These are phyloP conservation scores for Diorhabda elongata DNA, from an alignment of 1,140 invertebrate species.

Conservation along the genomic window DNA sequence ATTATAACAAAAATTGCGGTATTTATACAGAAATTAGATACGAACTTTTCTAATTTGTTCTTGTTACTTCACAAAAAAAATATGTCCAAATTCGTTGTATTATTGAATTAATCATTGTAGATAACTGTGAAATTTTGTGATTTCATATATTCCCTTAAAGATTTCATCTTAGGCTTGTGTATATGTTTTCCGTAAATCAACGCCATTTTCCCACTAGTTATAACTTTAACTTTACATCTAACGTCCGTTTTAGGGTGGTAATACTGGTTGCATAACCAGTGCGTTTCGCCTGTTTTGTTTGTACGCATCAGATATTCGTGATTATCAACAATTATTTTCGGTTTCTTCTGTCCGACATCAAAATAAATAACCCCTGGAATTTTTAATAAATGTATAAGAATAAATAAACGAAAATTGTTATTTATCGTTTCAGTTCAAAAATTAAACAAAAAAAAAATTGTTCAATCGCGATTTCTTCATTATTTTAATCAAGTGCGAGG, in stretches of 20 bases:
- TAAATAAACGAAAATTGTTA: background rate
- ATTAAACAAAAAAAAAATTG: too few species aligned
- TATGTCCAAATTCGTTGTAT: too few species aligned
- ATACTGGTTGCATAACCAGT: constrained; percentile 32
- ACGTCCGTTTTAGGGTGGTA: constrained; percentile 26
- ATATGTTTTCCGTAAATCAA: constrained; percentile 26
- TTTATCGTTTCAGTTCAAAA: background rate
- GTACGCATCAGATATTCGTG: constrained; percentile 31
- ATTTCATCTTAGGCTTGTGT: constrained; percentile 20
- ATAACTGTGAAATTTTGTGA: constrained; percentile 22
- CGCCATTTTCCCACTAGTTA: constrained; percentile 20
- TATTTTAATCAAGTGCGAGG: too few species aligned
- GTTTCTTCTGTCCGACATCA: constrained; percentile 33
- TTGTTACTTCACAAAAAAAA: too few species aligned
- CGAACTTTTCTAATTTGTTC: too few species aligned
- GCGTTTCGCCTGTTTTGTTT: constrained; percentile 20
- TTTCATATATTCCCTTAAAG: constrained; percentile 21
- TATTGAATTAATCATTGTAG: constrained; percentile 8
- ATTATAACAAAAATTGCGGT: too few species aligned
- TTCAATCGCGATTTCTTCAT: too few species aligned
- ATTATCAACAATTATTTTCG: constrained; percentile 33
- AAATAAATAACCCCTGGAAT: constrained; percentile 34
- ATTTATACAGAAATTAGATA: too few species aligned
- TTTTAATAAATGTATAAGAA: background rate
- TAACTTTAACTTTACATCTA: constrained; percentile 28